Conservation (phyloP, 2,797 vertebrate species). For the Sebastes wilsoni region DNA sequence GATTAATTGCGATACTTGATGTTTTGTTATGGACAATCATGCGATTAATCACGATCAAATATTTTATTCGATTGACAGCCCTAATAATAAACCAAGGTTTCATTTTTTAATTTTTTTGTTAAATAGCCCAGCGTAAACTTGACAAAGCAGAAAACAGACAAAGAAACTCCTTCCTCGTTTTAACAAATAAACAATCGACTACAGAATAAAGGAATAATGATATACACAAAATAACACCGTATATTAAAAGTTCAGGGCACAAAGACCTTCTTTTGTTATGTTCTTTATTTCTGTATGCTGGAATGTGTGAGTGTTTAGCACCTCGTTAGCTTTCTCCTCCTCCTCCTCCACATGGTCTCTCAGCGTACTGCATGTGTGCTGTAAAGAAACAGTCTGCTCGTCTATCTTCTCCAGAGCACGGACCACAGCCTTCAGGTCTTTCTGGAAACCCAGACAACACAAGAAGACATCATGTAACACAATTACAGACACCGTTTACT, state of each 20-base stretch:
- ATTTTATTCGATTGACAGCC: no score
- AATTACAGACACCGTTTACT: neutral
- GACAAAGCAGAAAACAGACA: neutral
- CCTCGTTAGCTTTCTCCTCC: constrained; percentile 78
- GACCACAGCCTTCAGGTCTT: constrained; percentile 59
- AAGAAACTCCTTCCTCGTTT: neutral
- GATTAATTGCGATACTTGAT: no score
- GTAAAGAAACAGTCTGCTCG: constrained; percentile 52
- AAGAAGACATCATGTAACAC: neutral
- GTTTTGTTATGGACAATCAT: no score
- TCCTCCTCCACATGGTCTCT: constrained; percentile 69
- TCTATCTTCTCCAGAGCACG: constrained; percentile 69
- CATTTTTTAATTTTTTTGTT: neutral
- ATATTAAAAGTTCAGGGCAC: neutral
- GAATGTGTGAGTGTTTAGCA: constrained; percentile 21
- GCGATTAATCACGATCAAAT: no score
- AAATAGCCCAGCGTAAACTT: neutral
- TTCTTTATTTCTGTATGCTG: neutral
- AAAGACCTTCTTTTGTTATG: neutral
- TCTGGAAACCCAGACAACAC: constrained; percentile 54
- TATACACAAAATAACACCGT: neutral
- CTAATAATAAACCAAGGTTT: no score
- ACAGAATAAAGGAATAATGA: neutral
- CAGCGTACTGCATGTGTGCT: constrained; percentile 61
- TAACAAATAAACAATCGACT: neutral